Conservation (phyloP, 2,113 vertebrate species). For the Corythoichthys intestinalis region DNA sequence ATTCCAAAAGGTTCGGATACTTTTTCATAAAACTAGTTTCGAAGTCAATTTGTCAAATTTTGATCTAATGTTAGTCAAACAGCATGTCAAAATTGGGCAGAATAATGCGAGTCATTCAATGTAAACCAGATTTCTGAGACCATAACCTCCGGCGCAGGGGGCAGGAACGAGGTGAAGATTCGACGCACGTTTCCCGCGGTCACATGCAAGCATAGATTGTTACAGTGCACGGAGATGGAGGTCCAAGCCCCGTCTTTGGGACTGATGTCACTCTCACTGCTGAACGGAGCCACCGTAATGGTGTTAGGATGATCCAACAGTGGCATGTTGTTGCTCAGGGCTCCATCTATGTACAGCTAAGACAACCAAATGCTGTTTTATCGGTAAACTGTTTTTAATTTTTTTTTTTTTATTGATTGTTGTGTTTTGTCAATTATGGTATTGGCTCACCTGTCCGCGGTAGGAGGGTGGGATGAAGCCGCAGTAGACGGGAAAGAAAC, state of each 20-base stretch:
- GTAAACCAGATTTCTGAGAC: neutral
- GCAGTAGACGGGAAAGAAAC: conserved; percentile 82
- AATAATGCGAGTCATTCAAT: neutral
- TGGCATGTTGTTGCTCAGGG: conserved; percentile 80
- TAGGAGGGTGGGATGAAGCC: conserved; percentile 85
- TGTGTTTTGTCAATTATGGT: neutral
- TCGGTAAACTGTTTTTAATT: neutral
- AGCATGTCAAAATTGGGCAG: no score
- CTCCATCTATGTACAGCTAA: conserved; percentile 86
- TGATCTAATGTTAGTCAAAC: no score
- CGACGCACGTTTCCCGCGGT: conserved; percentile 61
- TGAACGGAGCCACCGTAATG: conserved; percentile 85
- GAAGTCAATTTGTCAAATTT: no score
- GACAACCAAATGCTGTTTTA: neutral
- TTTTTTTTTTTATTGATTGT: neutral
- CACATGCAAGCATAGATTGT: conserved; percentile 65
- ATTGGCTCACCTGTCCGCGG: conserved; percentile 83
- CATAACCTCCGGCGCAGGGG: conserved; percentile 67
- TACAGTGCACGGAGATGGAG: conserved; percentile 51
- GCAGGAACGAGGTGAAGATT: conserved; percentile 62
- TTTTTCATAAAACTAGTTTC: no score
- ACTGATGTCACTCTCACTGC: conserved; percentile 79
- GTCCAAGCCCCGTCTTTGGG: conserved; percentile 57
- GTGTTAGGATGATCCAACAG: conserved; percentile 75
- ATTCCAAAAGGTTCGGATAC: no score